These are phyloP conservation scores for Stenchaetothrips biformis DNA, from an alignment of 2,888 invertebrate genomes.

Conservation along the genomic window DNA sequence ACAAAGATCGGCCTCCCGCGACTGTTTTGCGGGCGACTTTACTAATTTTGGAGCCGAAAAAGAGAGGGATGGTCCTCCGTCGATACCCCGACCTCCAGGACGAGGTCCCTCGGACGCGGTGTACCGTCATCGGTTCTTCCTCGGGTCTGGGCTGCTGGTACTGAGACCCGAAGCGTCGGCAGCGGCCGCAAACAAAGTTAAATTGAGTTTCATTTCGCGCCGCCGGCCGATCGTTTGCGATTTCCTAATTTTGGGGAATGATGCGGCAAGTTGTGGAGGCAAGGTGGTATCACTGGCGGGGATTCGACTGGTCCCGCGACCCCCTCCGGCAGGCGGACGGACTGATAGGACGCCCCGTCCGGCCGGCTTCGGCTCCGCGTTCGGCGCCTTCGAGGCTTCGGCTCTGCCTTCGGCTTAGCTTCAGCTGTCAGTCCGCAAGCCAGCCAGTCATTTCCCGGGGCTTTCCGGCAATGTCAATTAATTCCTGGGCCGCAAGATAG, in stretches of 20 bases:
- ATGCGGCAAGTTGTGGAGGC: not conserved
- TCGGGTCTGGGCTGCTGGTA: no score
- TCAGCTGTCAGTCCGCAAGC: not conserved
- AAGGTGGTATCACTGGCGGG: not conserved
- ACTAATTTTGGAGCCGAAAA: no score
- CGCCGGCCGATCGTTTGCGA: not conserved
- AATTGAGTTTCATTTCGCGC: no score
- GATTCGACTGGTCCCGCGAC: not conserved
- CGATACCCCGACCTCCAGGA: no score
- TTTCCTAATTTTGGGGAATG: not conserved
- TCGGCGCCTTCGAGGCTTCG: not conserved
- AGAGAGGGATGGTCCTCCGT: no score
- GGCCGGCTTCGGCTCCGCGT: no score
- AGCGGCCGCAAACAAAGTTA: no score
- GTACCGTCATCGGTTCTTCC: no score
- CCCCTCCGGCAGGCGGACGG: not conserved
- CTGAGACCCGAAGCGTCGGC: no score
- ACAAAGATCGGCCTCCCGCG: no score
- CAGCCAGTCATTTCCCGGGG: conserved; percentile 15
- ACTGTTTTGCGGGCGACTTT: no score
- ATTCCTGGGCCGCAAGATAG: not conserved
- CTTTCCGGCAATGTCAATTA: conserved; percentile 19
- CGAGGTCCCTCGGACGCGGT: no score
- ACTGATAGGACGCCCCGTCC: not conserved
- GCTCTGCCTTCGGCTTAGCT: not conserved